Evolutionary conservation across 2,113 vertebrate genomes (phyloP), one percentile per base, ranked within the genome.

Genomic region (Donacobius atricapilla): DNA sequence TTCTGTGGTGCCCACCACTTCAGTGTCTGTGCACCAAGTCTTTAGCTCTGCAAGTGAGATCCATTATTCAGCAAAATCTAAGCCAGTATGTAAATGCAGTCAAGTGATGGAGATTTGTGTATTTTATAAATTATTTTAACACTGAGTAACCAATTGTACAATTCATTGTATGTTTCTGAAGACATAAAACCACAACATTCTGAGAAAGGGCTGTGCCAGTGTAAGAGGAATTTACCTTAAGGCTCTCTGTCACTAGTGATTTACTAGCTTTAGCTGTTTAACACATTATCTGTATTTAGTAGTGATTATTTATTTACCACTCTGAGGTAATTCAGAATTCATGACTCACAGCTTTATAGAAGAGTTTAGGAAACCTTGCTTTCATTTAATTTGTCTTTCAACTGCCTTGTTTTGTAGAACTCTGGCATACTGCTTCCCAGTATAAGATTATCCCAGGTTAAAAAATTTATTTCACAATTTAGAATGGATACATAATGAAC

Each of bases 291-390:
- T 97, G 89, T 94, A 97, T 95, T 98, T 97, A 98, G 97, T 97
- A 96, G 96, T 95, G 93, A 97, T 96, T 97, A 97, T 98, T 98
- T 98, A 98, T 98, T 98, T 97, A 97, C 95, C 96, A 97, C 91
- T 94, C 92, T 84, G 76, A 97, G 87, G 83, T 98, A 97, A 97
- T 97, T 97, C 94, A 97, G 96, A 87, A 96, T 93, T 97, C 97
- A 97, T 93, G 92, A 97, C 90, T 96, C 93, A 86, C 85, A 95
- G 87, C 85, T 97, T 97, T 97, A 80, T 93, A 95, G 95, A 93
- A 93, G 73, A 96, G 56, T 97, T 97, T 95, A 95, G 84, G 63
- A 88, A 97, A 97, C 84, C 56, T 97, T 90, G 50, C 48, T 96
- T 97, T 96, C 85, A 94, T 97, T 97, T 96, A 93, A 94, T 97